Base-by-base conservation (phyloP, 2,888 invertebrate species). In the Scaptomyza reducta region DNA sequence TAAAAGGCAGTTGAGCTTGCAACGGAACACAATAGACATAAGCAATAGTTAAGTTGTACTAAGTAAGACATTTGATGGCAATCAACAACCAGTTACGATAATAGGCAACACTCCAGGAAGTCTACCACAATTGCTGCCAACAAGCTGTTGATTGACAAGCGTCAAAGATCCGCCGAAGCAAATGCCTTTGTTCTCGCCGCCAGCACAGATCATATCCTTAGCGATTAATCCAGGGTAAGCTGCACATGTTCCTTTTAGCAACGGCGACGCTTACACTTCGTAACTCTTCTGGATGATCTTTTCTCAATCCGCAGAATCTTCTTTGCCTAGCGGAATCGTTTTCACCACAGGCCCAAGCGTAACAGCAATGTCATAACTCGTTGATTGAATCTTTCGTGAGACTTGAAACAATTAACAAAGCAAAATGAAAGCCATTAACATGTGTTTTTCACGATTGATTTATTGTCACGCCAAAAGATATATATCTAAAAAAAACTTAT, bases 371-470 rank as follows among this genome's bases (percentile, higher is more conserved):
- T 40, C 40, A 40, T 40, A 9, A 14, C 7, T 35, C 31, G 3
- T 31, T 13, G 1, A 7, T n/a, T n/a, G 3, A 14, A 40, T 40
- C 10, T 16, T 40, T 40, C 10, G 10, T 40, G 40, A 1, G 2
- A 10, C 16, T 16, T 38, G 2, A 22, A 31, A 53, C 6, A 11
- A 25, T 10, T 38, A 10, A 25, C 27, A 57, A 47, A 47, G 51
- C n/a, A 14, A 47, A 66, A 41, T 27, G 29, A 27, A 27, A 27
- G 27, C 51, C 53, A 47, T 53, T 14, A 47, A 40, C 27, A 18
- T 10, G 14, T 25, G 27, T 55, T 55, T 40, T 46, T 27, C 22
- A 22, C 22, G 33, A 38, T 42, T 14, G 42, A 42, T 6, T 45
- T 45, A 27, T n/a, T 66, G 27, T 53, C 58, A 66, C 27, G 45